phyloP scores from a whole-genome alignment of 2,797 vertebrate species.

The Acrocephalus scirpaceus region DNA sequence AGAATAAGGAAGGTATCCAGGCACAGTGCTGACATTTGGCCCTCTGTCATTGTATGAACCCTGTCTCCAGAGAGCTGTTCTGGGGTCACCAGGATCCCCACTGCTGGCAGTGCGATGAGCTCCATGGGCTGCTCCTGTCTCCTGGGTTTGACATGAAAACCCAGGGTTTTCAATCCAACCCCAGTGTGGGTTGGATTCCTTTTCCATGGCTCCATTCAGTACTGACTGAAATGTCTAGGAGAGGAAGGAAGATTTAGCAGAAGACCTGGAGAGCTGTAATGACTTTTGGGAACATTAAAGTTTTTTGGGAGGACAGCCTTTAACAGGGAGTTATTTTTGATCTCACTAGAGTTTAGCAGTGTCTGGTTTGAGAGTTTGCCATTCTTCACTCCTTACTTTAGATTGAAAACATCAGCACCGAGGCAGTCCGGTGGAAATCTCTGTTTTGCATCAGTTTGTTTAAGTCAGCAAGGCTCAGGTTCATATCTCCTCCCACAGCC shows the following conservation, averaged over 20 bases:
- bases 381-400: not conserved
- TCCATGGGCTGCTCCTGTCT: not conserved
- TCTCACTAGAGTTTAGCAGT: not conserved
- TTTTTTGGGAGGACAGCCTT: not conserved
- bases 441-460: not conserved
- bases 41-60: not conserved
- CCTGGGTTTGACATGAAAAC: not conserved
- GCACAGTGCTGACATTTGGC: not conserved
- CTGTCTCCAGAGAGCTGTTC: not conserved
- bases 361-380: conserved; percentile 25
- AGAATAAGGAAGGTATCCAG: conserved; percentile 4
- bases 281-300: not conserved
- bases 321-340: not conserved
- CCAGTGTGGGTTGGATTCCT: not conserved
- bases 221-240: not conserved
- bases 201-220: not conserved
- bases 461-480: not conserved
- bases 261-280: not conserved
- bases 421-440: not conserved
- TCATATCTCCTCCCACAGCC: not conserved
- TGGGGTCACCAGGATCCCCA: not conserved
- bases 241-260: not conserved
- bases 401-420: not conserved
- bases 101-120: not conserved
- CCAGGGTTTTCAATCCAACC: no score